Evolutionary conservation across 2,113 vertebrate genomes (phyloP), one percentile per base, ranked within the genome.

Genomic region (Heterochromis multidens): DNA sequence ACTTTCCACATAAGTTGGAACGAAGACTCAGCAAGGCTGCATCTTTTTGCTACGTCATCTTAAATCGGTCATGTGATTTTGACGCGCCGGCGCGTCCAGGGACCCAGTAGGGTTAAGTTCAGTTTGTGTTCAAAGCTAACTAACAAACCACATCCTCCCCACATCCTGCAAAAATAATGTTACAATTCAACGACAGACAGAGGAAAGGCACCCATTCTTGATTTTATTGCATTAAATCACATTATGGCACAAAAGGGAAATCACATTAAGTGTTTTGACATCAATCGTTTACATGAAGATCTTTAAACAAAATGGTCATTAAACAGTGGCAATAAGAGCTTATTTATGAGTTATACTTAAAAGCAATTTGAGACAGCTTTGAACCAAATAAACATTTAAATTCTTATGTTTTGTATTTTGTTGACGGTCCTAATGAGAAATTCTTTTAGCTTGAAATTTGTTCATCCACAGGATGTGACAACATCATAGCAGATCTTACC

Each of bases 221-320:
- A 13, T 70, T 89, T 92, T 72, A 88, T 89, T 88, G 58, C 79
- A 88, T 85, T 77, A 63, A 80, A 52, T 79, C 0, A 29, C 5
- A n/a, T 33, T 31, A 17, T 19, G 25, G 46, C 27, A 31, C 67
- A 31, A 49, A 72, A 52, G 74, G 29, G 40, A 83, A 86, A 79
- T 83, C 35, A 72, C 33, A 35, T 70, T 23, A 35, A 81, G 61
- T 52, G 10, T 52, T 74, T 31, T 74, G 67, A 52, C 67, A 46
- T 46, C 40, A 74, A 74, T 27, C 25, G 31, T 74, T 74, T 52
- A 52, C 43, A 31, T 52, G 46, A 31, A 74, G 21, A 5, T 31
- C 46, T 52, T 74, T 52, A 27, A 74, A 52, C 67, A 31, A 74
- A 52, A 49, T 29, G 27, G 25, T 52, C 25, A 54, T 6, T 74